Base-by-base conservation (phyloP, 2,113 vertebrate species). In the Piliocolobus tephrosceles region DNA sequence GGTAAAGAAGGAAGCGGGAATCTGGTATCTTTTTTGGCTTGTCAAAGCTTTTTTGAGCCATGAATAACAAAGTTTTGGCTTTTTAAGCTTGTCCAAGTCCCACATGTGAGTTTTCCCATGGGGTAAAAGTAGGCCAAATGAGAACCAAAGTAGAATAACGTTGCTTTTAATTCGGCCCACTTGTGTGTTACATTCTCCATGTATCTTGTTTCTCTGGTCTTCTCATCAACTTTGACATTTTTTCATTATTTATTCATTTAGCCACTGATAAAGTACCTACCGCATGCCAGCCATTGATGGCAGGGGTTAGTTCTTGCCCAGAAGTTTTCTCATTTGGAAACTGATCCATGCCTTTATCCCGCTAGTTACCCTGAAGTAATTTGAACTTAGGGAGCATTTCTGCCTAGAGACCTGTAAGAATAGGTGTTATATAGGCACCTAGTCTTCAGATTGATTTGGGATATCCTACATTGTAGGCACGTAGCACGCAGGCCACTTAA, bases 21-120 rank as follows among this genome's bases (percentile, higher is more conserved):
- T 93, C 81, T 96, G 22, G 25, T 95, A 82, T 97, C 68, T 68
- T 91, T 52, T 92, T 81, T 73, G 64, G 76, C 92, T 61, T 38
- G 40, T 85, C 20, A 22, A 17, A 81, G 50, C 75, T 52, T 95
- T 96, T n/a, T 73, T 76, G 82, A 70, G 70, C 90, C 81, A 30
- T 50, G 86, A 97, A 93, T 93, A 95, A 94, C 72, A 93, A 79
- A 78, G 45, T 95, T 95, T 75, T 97, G 73, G 64, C 79, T 93
- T 95, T 96, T 97, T 57, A 95, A 95, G 75, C 79, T 90, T 92
- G 87, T 75, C 70, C 85, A 94, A 95, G 73, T 73, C 68, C 84
- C 68, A 47, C 75, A 78, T 45, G n/a, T 83, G 93, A 82, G 57
- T 95, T 97, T 96, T 96, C 85, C 96, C 95, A 32, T 35, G 80